Evolutionary conservation across 1,140 invertebrate species (phyloP).

Genomic region (Lanistes nyassanus): DNA sequence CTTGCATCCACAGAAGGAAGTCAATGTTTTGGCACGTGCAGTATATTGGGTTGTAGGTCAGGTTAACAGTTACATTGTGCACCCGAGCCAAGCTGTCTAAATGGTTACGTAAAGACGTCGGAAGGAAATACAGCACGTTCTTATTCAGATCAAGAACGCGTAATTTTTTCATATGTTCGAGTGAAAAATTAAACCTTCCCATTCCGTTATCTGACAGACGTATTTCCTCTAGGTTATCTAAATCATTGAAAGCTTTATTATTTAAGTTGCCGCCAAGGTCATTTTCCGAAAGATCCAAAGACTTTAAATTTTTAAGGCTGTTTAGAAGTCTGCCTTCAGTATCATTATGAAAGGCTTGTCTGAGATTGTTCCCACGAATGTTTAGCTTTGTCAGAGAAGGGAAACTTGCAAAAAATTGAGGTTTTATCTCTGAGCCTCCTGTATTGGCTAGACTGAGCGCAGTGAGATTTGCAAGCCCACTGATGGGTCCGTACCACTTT

Average conservation of each 20-base stretch:
- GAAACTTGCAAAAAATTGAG: constrained; percentile 29
- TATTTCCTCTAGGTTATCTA: constrained; percentile 25
- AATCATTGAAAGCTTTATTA: constrained; percentile 9
- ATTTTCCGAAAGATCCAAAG: constrained; percentile 38
- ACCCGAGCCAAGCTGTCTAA: background rate
- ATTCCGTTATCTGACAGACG: constrained; percentile 31
- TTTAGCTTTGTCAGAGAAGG: constrained; percentile 15
- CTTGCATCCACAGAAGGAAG: constrained; percentile 38
- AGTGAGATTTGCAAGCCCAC: constrained; percentile 12
- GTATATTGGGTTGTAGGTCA: constrained; percentile 28
- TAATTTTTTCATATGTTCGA: constrained; percentile 29
- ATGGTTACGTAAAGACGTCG: background rate
- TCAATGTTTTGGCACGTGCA: constrained; percentile 39
- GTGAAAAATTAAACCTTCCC: constrained; percentile 9
- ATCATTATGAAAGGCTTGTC: constrained; percentile 10
- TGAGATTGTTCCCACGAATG: constrained; percentile 26
- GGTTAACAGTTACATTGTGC: constrained; percentile 24
- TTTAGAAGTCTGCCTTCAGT: background rate
- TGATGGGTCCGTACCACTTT: constrained; percentile 26
- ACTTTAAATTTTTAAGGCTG: constrained; percentile 16
- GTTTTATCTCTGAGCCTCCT: constrained; percentile 10
- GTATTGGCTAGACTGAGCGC: constrained; percentile 20
- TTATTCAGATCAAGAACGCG: constrained; percentile 24
- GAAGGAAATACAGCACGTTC: constrained; percentile 23
- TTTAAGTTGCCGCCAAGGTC: constrained; percentile 20